Conservation (phyloP, 2,113 vertebrate genomes). For the Carettochelys insculpta region DNA sequence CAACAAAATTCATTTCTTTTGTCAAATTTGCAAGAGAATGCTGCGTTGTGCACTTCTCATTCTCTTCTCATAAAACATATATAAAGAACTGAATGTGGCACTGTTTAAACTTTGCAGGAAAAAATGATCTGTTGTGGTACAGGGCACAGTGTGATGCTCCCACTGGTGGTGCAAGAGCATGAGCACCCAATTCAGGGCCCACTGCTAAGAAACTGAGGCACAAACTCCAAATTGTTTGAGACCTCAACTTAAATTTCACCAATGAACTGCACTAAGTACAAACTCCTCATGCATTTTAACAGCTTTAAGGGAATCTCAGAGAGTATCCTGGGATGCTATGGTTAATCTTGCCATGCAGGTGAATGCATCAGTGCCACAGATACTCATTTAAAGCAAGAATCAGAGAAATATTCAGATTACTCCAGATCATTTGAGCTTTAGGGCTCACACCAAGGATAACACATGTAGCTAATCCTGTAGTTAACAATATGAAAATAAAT, state of each 20-base stretch:
- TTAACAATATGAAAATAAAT: background rate
- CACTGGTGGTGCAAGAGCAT: background rate
- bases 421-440: background rate
- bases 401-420: background rate
- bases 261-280: background rate
- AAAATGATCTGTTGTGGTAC: background rate
- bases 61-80: background rate
- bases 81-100: background rate
- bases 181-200: background rate
- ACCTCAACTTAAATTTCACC: background rate
- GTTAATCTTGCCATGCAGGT: background rate
- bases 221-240: background rate
- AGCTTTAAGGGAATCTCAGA: background rate
- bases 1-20: background rate
- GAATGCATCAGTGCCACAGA: background rate
- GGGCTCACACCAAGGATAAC: background rate
- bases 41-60: background rate
- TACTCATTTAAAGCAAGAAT: background rate
- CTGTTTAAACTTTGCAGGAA: slow-evolving; percentile 9
- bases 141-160: background rate
- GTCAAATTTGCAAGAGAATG: background rate
- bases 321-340: background rate
- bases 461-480: background rate
- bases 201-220: background rate
- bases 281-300: background rate